Percentiles rank a stretch among this genome's conserved stretches.
These are phyloP conservation scores for Paramacrobiotus metropolitanus DNA, from an alignment of 1,140 invertebrate genomes.

Conservation along the genomic window DNA sequence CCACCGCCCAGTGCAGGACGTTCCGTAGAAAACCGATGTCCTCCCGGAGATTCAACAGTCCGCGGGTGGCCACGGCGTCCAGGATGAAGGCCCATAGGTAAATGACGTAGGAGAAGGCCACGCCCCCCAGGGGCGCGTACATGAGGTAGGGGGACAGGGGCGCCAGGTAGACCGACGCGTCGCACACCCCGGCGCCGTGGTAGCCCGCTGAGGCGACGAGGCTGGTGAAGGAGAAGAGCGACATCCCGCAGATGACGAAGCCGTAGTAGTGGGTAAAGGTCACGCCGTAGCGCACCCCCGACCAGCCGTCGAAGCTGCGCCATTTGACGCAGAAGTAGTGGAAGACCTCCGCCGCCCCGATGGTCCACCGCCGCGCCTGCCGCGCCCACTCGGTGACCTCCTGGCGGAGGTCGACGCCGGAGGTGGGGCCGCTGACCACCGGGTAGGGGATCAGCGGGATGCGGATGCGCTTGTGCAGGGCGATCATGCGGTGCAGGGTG, in stretches of 20 bases:
- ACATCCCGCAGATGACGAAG: constrained; percentile 13
- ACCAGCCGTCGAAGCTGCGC: constrained; percentile 10
- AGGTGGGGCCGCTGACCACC: constrained; percentile 13
- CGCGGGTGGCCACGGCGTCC: constrained; percentile 13
- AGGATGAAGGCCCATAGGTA: constrained; percentile 15
- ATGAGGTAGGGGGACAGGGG: constrained; percentile 10
- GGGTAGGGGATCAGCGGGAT: constrained; percentile 13
- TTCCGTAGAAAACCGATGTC: constrained; percentile 13
- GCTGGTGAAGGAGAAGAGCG: constrained; percentile 12
- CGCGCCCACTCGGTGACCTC: constrained; percentile 16
- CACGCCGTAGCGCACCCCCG: constrained; percentile 12
- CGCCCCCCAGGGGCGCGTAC: constrained; percentile 12
- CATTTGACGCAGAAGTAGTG: constrained; percentile 16
- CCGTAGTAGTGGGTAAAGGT: constrained; percentile 15
- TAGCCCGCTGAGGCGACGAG: constrained; percentile 5
- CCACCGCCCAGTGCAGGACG: constrained; percentile 14
- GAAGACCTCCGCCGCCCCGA: constrained; percentile 16
- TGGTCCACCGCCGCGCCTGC: constrained; percentile 15
- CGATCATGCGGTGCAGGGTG: constrained; percentile 15
- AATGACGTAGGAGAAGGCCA: constrained; percentile 14
- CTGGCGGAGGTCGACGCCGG: constrained; percentile 12
- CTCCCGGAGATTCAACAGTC: constrained; percentile 13
- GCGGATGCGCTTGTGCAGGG: constrained; percentile 11
- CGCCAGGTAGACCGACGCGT: constrained; percentile 12
- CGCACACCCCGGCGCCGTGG: constrained; percentile 7